phyloP scores from a whole-genome alignment of 2,113 vertebrate genomes.

The Pagrus major region DNA sequence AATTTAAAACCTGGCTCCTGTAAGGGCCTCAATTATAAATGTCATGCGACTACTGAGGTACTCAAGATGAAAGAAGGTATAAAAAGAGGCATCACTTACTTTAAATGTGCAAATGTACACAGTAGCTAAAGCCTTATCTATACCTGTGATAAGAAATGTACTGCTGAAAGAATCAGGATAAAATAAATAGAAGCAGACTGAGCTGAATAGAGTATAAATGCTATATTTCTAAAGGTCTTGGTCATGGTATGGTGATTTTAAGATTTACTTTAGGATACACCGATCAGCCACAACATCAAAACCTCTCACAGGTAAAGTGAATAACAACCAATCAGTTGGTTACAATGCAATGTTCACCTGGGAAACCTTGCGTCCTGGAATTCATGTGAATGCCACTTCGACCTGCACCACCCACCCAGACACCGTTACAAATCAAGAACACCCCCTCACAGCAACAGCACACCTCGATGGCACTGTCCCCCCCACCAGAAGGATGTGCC shows the following conservation, averaged over 20 bases:
- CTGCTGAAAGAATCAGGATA: not conserved
- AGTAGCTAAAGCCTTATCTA: not conserved
- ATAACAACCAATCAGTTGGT: too few species aligned
- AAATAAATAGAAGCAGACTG: not conserved
- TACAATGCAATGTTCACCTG: too few species aligned
- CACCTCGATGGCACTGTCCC: too few species aligned
- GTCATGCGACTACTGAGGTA: not conserved
- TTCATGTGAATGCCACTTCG: too few species aligned
- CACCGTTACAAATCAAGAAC: too few species aligned
- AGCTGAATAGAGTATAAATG: not conserved
- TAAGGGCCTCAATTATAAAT: constrained; percentile 13
- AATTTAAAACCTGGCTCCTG: constrained; percentile 22
- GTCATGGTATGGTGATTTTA: not conserved
- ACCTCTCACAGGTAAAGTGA: too few species aligned
- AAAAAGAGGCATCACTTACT: not conserved
- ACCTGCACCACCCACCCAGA: too few species aligned
- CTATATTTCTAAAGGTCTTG: not conserved
- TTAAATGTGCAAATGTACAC: not conserved
- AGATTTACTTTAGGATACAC: too few species aligned
- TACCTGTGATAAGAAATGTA: not conserved
- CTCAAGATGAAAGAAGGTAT: constrained; percentile 9
- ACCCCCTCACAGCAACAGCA: too few species aligned
- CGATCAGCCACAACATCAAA: too few species aligned
- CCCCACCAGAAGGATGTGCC: too few species aligned
- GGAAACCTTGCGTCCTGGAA: too few species aligned